Evolutionary conservation across 2,113 vertebrate species (phyloP).

Genomic region (Furnarius figulus): DNA sequence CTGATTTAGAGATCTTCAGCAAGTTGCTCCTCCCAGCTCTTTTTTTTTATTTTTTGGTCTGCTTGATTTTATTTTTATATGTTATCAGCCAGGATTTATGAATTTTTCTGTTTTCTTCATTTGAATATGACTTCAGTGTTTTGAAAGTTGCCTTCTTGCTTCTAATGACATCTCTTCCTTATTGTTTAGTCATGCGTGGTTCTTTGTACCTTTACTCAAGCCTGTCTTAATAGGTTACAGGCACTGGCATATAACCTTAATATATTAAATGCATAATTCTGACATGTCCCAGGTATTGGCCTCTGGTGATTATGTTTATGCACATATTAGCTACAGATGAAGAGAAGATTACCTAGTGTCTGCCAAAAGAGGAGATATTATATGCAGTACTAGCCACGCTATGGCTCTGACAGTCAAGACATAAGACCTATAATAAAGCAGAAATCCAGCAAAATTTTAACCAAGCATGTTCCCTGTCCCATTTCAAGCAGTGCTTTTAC

Average conservation of each 20-base stretch:
- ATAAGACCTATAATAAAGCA: background rate
- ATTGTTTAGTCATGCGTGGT: background rate
- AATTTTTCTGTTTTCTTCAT: background rate
- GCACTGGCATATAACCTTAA: background rate
- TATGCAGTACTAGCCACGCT: background rate
- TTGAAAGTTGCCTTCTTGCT: background rate
- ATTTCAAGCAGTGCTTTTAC: background rate
- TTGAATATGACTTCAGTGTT: background rate
- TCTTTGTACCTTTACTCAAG: background rate
- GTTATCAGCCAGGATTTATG: background rate
- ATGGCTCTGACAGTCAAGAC: background rate
- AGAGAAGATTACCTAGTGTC: background rate
- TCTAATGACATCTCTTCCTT: background rate
- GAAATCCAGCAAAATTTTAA: background rate
- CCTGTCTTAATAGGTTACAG: background rate
- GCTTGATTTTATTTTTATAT: background rate
- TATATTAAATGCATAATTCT: background rate
- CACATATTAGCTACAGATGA: background rate
- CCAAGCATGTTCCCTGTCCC: background rate
- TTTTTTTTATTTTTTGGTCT: background rate
- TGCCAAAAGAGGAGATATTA: background rate
- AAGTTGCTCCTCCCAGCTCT: background rate
- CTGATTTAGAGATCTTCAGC: background rate
- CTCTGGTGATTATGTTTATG: constrained; percentile 8
- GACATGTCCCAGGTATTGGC: background rate